A percentile compares a stretch with the other conserved stretches of the same genome.
phyloP scores from a whole-genome alignment of 2,888 invertebrate genomes.

The Ephialtes manifestator region DNA sequence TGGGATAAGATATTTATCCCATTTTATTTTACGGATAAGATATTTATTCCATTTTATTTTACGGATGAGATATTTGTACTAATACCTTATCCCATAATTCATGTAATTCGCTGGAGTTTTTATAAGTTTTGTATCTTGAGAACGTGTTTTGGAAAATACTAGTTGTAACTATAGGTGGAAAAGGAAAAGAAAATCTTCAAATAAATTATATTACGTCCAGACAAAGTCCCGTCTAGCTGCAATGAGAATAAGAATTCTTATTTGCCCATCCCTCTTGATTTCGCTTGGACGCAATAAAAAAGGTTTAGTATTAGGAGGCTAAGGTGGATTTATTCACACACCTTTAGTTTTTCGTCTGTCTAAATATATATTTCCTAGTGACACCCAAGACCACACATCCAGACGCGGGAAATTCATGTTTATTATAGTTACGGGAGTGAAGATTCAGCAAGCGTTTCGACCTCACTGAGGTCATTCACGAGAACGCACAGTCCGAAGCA shows the following conservation, averaged over 20 bases:
- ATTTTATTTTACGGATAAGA: no score
- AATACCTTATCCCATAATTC: no score
- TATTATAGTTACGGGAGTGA: conserved; percentile 27
- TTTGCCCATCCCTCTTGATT: neutral
- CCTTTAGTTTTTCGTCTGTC: neutral
- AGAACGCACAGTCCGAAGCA: conserved; percentile 16
- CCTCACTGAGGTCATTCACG: conserved; percentile 24
- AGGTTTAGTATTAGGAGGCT: neutral
- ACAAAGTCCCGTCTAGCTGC: no score
- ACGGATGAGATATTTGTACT: no score
- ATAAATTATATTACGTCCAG: no score
- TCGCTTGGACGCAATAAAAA: neutral
- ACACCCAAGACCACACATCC: neutral
- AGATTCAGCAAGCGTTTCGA: conserved; percentile 46
- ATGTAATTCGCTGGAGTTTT: no score
- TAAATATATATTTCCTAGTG: conserved; percentile 2
- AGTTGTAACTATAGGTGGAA: no score
- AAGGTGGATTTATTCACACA: neutral
- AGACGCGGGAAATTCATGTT: conserved; percentile 41
- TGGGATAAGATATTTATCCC: no score
- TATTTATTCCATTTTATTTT: no score
- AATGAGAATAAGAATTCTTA: conserved; percentile 3
- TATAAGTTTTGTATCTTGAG: no score
- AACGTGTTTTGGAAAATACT: no score
- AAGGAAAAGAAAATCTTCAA: no score